Evolutionary conservation across 2,113 vertebrate species (phyloP).

Genomic region (Pterocles burchelli): DNA sequence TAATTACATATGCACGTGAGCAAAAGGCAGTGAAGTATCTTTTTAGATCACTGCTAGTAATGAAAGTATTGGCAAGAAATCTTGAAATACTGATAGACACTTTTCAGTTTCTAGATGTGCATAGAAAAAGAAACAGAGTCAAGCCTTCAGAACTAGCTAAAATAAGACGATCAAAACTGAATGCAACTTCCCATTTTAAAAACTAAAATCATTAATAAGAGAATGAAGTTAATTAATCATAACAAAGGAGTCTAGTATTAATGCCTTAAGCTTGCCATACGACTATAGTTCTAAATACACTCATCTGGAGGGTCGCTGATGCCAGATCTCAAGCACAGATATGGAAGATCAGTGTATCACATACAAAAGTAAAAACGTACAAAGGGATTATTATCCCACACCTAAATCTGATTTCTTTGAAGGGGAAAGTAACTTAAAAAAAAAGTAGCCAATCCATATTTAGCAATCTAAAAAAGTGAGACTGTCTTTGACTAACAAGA

Average conservation of each 20-base stretch:
- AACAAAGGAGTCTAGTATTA: not conserved
- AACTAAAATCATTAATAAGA: not conserved
- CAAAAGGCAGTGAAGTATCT: not conserved
- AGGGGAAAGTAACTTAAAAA: not conserved
- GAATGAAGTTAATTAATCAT: not conserved
- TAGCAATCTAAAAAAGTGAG: not conserved
- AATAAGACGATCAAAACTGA: not conserved
- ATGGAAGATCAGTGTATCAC: not conserved
- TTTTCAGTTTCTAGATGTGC: not conserved
- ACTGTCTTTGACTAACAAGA: not conserved
- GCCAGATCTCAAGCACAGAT: not conserved
- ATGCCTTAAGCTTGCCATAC: not conserved
- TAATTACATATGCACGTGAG: rapidly evolving
- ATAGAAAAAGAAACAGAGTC: not conserved
- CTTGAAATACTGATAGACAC: not conserved
- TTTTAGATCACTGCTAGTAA: not conserved
- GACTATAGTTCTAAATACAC: not conserved
- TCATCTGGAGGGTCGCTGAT: not conserved
- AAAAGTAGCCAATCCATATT: not conserved
- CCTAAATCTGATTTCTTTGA: not conserved
- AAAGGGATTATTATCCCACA: not conserved
- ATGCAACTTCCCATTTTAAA: not conserved
- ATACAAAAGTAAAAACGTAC: not conserved
- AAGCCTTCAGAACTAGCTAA: not conserved
- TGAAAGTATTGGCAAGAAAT: not conserved